Percentiles rank a stretch among this genome's conserved stretches.
phyloP scores from a whole-genome alignment of 2,888 invertebrate species.

The Dicyrtoma fusca region DNA sequence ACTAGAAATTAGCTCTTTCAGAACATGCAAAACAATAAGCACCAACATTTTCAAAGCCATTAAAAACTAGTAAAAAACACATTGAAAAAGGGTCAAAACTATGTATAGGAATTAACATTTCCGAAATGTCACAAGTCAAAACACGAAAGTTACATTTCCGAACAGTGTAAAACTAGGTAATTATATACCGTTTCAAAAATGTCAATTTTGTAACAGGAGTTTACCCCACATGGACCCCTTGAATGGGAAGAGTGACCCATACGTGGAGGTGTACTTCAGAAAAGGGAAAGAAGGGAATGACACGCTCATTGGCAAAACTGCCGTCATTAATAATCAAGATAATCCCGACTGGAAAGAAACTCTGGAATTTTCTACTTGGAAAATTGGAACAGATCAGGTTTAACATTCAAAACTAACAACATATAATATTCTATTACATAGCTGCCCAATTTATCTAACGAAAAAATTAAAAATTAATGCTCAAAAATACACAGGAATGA shows the following conservation, averaged over 20 bases:
- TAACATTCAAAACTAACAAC: not conserved
- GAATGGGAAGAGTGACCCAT: slow-evolving; percentile 51
- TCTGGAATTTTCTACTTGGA: slow-evolving; percentile 52
- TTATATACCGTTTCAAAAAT: not conserved
- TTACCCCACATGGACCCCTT: slow-evolving; percentile 51
- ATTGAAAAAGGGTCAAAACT: no score
- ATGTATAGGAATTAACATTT: no score
- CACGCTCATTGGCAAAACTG: slow-evolving; percentile 49
- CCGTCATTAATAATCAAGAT: slow-evolving; percentile 51
- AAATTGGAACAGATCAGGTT: slow-evolving; percentile 46
- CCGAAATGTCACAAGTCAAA: no score
- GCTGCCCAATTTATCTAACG: no score
- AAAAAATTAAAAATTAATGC: no score
- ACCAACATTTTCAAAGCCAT: no score
- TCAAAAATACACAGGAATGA: not conserved
- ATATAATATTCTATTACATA: no score
- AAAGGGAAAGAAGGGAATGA: slow-evolving; percentile 48
- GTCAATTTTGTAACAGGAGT: slow-evolving; percentile 24
- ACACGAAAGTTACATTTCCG: not conserved
- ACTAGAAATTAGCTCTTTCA: no score
- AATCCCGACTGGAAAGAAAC: slow-evolving; percentile 52
- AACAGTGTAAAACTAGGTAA: no score
- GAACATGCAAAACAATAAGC: no score
- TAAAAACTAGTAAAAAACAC: no score
- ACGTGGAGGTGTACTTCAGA: slow-evolving; percentile 51